Base-by-base conservation (phyloP, 35 echinoderm and acorn worm genomes). In the Lytechinus pictus region DNA sequence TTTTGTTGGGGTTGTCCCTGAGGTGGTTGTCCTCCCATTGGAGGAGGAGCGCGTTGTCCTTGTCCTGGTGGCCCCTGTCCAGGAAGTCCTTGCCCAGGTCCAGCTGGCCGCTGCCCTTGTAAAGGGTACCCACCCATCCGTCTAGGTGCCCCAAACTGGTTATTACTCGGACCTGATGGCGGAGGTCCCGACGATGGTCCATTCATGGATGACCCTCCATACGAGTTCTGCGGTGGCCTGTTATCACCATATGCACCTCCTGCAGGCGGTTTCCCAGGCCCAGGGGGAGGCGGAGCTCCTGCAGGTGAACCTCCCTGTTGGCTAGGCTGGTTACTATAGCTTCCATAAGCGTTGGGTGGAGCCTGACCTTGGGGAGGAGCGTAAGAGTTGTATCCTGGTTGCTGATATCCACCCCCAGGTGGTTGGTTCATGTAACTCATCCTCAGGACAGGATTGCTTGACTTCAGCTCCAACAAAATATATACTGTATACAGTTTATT, bases 21-120 rank as follows among this genome's bases (percentile, higher is more conserved):
- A 21, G 91, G 95, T 55, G 92, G 95, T 89, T 92, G 91, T 86
- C 95, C 58, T 93, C 95, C 95, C 94, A 95, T 95, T 5, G 95
- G 95, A 21, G 61, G 61, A 71, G 66, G 16, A 79, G 66, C 66
- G 7, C 16, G 19, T 7, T 79, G 66, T 24, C 56, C 56, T 51
- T 9, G 91, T 52, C 33, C 91, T 54, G 91, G 58, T 57, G 94
- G 96, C 3, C 92, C 92, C 60, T 54, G 91, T 54, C 91, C 95
- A 5, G 52, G 24, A 4, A 55, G 95, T 33, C 61, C 54, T 87
- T 91, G 89, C 58, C 95, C 58, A 9, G 57, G 95, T 52, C 24
- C 61, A 11, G 95, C 89, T 19, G 88, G 88, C 28, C 89, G 54
- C 21, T 14, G 21, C 9, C 89, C 61, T 10, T 28, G 44, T 27